These are phyloP conservation scores for Copidosoma floridanum DNA, from an alignment of 1,140 invertebrate species.

Conservation along the genomic window DNA sequence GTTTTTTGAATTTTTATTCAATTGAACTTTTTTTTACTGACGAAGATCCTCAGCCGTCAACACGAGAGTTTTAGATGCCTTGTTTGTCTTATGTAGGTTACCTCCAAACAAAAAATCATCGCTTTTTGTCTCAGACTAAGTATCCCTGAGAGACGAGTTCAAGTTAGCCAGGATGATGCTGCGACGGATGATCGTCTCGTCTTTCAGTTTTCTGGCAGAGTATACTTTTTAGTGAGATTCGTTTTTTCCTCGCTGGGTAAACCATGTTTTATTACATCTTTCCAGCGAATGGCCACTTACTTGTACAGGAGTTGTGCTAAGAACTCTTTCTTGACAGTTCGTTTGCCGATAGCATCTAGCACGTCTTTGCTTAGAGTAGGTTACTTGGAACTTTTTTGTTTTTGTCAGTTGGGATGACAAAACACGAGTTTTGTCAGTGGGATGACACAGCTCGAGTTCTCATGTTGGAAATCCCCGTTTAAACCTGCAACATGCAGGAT, in stretches of 20 bases:
- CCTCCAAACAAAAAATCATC: conserved; percentile 18
- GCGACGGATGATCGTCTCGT: conserved; percentile 15
- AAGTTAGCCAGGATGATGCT: conserved; percentile 12
- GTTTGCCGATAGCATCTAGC: conserved; percentile 24
- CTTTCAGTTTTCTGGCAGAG: conserved; percentile 23
- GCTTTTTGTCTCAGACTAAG: background rate
- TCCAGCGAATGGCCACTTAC: conserved; percentile 21
- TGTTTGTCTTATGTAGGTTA: conserved; percentile 6
- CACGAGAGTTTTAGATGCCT: background rate
- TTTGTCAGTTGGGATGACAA: background rate
- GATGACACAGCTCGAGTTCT: background rate
- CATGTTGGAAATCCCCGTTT: background rate
- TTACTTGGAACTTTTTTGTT: background rate
- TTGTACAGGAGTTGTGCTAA: conserved; percentile 13
- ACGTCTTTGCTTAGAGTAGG: conserved; percentile 4
- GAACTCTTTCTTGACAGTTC: conserved; percentile 2
- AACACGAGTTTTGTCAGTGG: no score
- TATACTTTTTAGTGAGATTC: conserved; percentile 17
- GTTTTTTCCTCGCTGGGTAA: conserved; percentile 22
- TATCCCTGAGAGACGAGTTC: conserved; percentile 8
- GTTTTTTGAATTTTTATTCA: background rate
- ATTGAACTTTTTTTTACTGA: background rate
- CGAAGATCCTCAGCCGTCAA: background rate
- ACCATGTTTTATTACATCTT: conserved; percentile 25
- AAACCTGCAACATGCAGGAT: background rate